Evolutionary conservation across 1,140 invertebrate species (phyloP).

Genomic region (Drosophila melanogaster): DNA sequence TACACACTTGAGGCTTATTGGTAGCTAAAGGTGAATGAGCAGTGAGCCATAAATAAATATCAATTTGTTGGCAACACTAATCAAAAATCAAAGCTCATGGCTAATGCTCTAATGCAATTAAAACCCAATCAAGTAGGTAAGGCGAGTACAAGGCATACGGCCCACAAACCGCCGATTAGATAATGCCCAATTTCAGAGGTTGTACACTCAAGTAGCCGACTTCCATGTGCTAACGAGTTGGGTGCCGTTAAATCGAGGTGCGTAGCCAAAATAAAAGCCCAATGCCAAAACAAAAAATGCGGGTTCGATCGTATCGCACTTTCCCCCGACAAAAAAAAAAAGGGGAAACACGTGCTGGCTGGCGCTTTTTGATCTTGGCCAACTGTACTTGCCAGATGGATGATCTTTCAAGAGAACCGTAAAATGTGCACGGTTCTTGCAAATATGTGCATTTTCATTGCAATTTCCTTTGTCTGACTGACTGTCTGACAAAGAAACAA

Average conservation of each 20-base stretch:
- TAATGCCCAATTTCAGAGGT: slow-evolving; percentile 29
- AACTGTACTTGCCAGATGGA: slow-evolving; percentile 57
- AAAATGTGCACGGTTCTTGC: slow-evolving; percentile 3
- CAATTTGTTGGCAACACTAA: slow-evolving; percentile 34
- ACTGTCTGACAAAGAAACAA: slow-evolving; percentile 33
- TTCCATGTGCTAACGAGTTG: slow-evolving; percentile 35
- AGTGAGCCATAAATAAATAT: slow-evolving; percentile 40
- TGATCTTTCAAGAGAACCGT: slow-evolving; percentile 22
- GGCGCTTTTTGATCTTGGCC: slow-evolving; percentile 1
- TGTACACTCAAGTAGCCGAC: slow-evolving; percentile 29
- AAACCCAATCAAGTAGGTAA: slow-evolving; percentile 48
- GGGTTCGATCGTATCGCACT: slow-evolving; percentile 39
- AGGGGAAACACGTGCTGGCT: slow-evolving; percentile 24
- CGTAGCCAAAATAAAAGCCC: slow-evolving; percentile 32
- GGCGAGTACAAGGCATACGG: slow-evolving; percentile 13
- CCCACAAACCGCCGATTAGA: slow-evolving; percentile 53
- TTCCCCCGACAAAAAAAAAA: slow-evolving; percentile 19
- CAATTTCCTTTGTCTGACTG: slow-evolving; percentile 26
- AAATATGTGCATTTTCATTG: slow-evolving; percentile 19
- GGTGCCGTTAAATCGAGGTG: slow-evolving; percentile 25
- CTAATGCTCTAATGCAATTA: slow-evolving; percentile 66
- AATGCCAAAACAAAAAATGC: slow-evolving; percentile 24
- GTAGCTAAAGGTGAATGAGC: not conserved
- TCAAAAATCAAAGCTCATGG: slow-evolving; percentile 61
- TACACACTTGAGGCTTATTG: slow-evolving; percentile 19